Evolutionary conservation across 2,797 vertebrate genomes (phyloP).

Genomic region (Lutjanus campechanus): DNA sequence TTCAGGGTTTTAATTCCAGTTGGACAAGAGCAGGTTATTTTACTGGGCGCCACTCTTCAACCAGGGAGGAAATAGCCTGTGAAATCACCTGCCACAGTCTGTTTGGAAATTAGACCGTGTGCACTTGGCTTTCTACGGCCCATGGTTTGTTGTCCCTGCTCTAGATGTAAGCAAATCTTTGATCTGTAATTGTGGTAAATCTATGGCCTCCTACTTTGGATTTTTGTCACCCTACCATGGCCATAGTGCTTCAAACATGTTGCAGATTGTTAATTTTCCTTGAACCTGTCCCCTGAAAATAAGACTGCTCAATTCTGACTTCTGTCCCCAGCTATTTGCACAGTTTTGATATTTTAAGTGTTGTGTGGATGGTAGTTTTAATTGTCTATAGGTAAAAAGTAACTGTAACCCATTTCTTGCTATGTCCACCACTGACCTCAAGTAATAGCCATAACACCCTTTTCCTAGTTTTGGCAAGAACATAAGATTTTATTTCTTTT

Average conservation of each 20-base stretch:
- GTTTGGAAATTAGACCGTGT: background rate
- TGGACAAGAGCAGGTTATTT: conserved; percentile 8
- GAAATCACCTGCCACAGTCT: conserved; percentile 9
- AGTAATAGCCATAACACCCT: conserved; percentile 33
- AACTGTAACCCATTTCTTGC: conserved; percentile 46
- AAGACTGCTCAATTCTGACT: conserved; percentile 13
- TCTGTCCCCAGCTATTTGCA: conserved; percentile 34
- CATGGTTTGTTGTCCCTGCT: conserved; percentile 24
- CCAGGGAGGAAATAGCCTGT: conserved; percentile 7
- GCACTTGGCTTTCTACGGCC: background rate
- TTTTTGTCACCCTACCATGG: background rate
- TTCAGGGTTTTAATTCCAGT: conserved; percentile 2
- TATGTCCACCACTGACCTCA: conserved; percentile 29
- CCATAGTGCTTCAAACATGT: conserved; percentile 22
- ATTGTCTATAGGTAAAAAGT: conserved; percentile 59
- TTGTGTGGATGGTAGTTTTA: conserved; percentile 75
- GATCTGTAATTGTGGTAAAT: conserved; percentile 20
- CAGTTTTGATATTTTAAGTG: conserved; percentile 63
- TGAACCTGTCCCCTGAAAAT: background rate
- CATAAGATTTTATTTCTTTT: conserved; percentile 81
- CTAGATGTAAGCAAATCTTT: conserved; percentile 8
- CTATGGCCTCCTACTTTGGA: background rate
- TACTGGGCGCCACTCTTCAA: conserved; percentile 4
- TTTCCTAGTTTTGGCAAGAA: conserved; percentile 59
- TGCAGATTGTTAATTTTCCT: conserved; percentile 30